These are phyloP conservation scores for Pogonomyrmex californicus DNA, from an alignment of 1,140 invertebrate genomes.

Conservation along the genomic window DNA sequence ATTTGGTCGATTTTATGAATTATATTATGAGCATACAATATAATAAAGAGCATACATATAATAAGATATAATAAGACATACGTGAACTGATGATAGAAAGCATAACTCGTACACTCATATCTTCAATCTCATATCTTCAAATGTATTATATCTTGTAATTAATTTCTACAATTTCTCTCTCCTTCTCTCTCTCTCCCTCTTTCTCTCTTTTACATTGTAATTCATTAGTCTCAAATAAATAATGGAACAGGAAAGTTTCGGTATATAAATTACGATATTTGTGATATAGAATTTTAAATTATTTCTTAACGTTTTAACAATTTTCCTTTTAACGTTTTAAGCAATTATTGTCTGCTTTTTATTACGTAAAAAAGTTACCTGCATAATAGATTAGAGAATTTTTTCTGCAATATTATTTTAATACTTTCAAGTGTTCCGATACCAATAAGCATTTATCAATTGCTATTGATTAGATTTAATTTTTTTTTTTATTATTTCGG, in stretches of 20 bases:
- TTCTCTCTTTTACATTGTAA: constrained; percentile 23
- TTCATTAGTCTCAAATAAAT: background rate
- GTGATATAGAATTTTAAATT: background rate
- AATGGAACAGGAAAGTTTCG: background rate
- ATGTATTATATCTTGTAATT: background rate
- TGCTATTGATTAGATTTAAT: background rate
- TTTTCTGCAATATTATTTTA: background rate
- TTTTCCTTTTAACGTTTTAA: background rate
- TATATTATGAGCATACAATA: too few relatives aligned
- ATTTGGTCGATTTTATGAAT: too few relatives aligned
- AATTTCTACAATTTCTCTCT: constrained; percentile 24
- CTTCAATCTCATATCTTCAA: constrained; percentile 2
- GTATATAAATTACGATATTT: background rate
- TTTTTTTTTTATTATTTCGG: constrained; percentile 1
- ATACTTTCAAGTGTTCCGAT: background rate
- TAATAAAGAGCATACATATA: background rate
- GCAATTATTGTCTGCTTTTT: background rate
- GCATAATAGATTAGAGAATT: too few relatives aligned
- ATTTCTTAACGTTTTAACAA: background rate
- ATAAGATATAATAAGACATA: background rate
- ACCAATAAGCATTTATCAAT: constrained; percentile 8
- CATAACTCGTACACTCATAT: background rate
- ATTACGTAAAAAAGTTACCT: background rate
- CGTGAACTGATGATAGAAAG: background rate
- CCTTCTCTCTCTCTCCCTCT: constrained; percentile 18